Percentiles rank a stretch among this genome's conserved stretches.
Evolutionary conservation across 2,888 invertebrate species (phyloP).

Genomic region (Myopa tessellatipennis): DNA sequence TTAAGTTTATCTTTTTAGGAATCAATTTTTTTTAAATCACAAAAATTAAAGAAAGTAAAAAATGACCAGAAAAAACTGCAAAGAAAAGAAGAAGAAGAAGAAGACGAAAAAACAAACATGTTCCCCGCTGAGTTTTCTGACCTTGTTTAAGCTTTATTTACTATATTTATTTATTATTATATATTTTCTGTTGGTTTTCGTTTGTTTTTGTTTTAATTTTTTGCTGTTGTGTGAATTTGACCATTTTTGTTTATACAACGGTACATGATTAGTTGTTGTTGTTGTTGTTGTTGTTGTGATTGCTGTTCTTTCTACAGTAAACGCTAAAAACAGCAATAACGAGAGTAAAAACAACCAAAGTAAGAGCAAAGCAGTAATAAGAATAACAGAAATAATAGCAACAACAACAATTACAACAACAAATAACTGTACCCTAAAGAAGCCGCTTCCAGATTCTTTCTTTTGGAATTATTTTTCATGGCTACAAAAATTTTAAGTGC

Average conservation of each 20-base stretch:
- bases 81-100: no score
- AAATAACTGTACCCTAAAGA: no score
- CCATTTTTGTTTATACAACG: slow-evolving; percentile 50
- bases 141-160: slow-evolving; percentile 30
- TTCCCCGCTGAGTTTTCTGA: background rate
- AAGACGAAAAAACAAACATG: background rate
- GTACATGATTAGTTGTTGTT: slow-evolving; percentile 58
- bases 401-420: background rate
- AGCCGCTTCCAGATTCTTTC: slow-evolving; percentile 12
- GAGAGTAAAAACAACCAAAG: no score
- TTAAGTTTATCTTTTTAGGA: slow-evolving; percentile 38
- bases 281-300: slow-evolving; percentile 18
- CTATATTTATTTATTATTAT: no score
- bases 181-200: background rate
- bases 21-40: background rate
- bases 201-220: slow-evolving; percentile 5
- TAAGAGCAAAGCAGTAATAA: background rate
- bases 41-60: background rate
- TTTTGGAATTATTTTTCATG: background rate
- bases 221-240: background rate
- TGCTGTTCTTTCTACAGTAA: background rate
- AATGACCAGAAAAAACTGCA: background rate
- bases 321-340: no score
- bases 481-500: background rate
- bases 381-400: slow-evolving; percentile 35